A percentile compares a stretch with the other conserved stretches of the same genome.
These are phyloP conservation scores for Cyclargus thomasi DNA, from an alignment of 1,140 invertebrate genomes.

Conservation along the genomic window DNA sequence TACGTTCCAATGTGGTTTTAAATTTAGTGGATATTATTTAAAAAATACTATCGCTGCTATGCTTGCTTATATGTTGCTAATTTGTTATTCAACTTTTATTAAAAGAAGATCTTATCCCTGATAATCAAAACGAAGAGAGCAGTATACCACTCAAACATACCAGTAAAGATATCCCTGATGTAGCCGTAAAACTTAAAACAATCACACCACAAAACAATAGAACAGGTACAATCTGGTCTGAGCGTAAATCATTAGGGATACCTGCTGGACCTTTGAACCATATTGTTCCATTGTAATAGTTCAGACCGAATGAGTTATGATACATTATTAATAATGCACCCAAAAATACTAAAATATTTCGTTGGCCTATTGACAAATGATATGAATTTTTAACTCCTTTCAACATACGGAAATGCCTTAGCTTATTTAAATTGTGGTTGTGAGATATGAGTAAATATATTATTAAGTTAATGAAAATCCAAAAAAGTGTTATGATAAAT, in stretches of 20 bases:
- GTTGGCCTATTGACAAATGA: not conserved
- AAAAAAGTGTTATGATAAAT: no score
- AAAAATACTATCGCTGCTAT: no score
- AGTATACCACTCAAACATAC: no score
- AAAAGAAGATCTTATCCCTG: no score
- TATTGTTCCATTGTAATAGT: conserved; percentile 3
- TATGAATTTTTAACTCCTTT: not conserved
- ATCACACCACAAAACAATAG: conserved; percentile 1
- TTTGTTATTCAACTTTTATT: no score
- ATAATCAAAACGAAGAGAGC: no score
- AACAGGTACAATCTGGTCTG: not conserved
- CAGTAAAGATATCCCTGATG: not conserved
- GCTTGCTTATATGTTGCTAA: no score
- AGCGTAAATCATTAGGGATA: conserved; percentile 3
- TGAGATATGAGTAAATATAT: no score
- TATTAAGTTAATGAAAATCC: no score
- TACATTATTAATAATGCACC: not conserved
- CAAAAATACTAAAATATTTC: not conserved
- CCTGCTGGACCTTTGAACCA: not conserved
- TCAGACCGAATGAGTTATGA: not conserved
- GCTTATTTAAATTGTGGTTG: no score
- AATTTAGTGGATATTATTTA: no score
- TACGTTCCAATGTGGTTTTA: no score
- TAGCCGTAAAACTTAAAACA: not conserved
- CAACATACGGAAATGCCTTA: not conserved